These are phyloP conservation scores for Phoenoteleia sp. DNA, from an alignment of 2,888 invertebrate species.

Conservation along the genomic window DNA sequence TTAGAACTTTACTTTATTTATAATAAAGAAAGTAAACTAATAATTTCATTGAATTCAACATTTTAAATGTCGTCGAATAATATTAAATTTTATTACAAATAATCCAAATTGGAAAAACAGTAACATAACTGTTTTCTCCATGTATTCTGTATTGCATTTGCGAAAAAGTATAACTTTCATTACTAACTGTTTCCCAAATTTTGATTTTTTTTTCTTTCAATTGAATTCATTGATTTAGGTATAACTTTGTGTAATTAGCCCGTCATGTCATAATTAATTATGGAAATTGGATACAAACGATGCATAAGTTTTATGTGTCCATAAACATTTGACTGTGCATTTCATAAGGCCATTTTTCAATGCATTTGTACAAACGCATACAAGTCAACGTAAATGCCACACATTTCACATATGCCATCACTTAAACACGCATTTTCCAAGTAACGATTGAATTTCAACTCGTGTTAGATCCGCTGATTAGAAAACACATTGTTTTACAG, in stretches of 20 bases:
- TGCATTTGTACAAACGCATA: not conserved
- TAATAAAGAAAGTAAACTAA: no score
- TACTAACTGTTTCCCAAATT: no score
- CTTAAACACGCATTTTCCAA: constrained; percentile 61
- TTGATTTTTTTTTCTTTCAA: no score
- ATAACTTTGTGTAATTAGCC: not conserved
- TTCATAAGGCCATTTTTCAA: constrained; percentile 5
- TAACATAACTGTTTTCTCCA: no score
- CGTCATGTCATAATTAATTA: no score
- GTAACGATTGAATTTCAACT: constrained; percentile 67
- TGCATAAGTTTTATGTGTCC: not conserved
- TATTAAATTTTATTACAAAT: no score
- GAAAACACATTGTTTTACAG: constrained; percentile 62
- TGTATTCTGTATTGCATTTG: no score
- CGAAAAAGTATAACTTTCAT: no score
- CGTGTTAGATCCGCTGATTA: constrained; percentile 61
- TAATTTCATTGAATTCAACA: not conserved
- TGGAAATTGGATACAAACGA: no score
- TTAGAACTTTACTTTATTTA: no score
- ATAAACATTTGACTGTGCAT: constrained; percentile 18
- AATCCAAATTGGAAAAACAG: no score
- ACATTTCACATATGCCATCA: constrained; percentile 55
- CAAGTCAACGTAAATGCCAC: constrained; percentile 34
- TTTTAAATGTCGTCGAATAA: no score
- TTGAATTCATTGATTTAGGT: not conserved